phyloP scores from a whole-genome alignment of 2,113 vertebrate species.

The Sialia sialis region DNA sequence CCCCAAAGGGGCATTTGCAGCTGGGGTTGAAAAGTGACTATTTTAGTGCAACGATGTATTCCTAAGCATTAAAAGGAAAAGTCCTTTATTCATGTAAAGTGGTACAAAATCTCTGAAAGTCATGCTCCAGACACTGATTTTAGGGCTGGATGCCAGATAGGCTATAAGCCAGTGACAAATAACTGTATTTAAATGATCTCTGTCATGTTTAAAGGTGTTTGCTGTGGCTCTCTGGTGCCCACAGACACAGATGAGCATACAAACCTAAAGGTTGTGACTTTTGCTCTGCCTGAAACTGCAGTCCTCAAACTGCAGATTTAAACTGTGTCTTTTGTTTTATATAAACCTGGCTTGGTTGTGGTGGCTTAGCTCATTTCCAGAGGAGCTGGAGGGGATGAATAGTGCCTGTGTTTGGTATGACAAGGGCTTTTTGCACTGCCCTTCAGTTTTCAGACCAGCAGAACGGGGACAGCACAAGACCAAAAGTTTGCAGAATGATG shows the following conservation, averaged over 20 bases:
- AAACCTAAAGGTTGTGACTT: neutral
- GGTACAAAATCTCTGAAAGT: neutral
- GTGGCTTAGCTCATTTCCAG: neutral
- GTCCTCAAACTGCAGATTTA: neutral
- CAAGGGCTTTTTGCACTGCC: neutral
- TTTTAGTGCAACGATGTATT: slow-evolving; percentile 6
- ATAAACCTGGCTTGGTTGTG: neutral
- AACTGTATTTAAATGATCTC: neutral
- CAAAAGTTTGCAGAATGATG: neutral
- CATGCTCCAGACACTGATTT: neutral
- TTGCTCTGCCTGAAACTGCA: neutral
- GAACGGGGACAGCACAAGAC: neutral
- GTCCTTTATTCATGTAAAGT: neutral
- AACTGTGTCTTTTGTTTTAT: neutral
- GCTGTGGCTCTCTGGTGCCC: neutral
- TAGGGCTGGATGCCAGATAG: neutral
- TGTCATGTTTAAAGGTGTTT: neutral
- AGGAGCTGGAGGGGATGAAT: neutral
- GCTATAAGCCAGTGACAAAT: neutral
- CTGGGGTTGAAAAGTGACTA: neutral
- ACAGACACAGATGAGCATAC: neutral
- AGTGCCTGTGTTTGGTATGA: neutral
- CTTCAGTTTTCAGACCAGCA: neutral
- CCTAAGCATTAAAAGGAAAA: neutral
- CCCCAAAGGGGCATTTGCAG: neutral